These are phyloP conservation scores for Neosilurus hyrtlii DNA, from an alignment of 2,797 vertebrate species.

Conservation along the genomic window DNA sequence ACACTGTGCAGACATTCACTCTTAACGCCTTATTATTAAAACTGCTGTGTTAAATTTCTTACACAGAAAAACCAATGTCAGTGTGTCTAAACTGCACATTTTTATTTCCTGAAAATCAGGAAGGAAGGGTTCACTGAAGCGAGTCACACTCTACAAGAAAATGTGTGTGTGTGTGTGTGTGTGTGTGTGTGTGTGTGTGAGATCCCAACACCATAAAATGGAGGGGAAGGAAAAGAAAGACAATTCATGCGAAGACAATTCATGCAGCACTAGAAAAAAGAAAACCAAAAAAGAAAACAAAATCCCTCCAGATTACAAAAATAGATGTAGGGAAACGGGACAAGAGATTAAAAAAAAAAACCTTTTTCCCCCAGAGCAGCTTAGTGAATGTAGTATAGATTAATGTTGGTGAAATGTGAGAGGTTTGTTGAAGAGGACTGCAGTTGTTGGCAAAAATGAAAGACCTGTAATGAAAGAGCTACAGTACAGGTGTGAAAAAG, in stretches of 20 bases:
- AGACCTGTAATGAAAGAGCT: background rate
- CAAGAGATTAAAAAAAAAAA: background rate
- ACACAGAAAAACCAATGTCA: background rate
- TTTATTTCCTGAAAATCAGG: slow-evolving; percentile 7
- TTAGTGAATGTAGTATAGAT: background rate
- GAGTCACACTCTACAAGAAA: background rate
- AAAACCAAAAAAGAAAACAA: background rate
- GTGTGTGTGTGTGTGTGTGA: background rate
- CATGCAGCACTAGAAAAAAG: background rate
- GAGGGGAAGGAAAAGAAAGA: background rate
- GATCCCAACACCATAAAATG: background rate
- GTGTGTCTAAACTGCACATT: background rate
- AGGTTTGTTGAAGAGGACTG: background rate
- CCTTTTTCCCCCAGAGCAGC: background rate
- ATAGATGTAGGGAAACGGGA: background rate
- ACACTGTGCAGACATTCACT: too few relatives aligned
- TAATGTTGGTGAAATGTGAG: background rate
- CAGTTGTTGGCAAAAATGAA: background rate
- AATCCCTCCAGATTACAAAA: background rate
- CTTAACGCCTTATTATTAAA: background rate
- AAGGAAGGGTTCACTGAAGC: background rate
- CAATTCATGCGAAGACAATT: background rate
- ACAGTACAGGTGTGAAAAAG: background rate
- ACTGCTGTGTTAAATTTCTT: background rate
- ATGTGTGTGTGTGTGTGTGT: background rate